Evolutionary conservation across 2,888 invertebrate genomes (phyloP).

Genomic region (Pseudococcus longispinus): DNA sequence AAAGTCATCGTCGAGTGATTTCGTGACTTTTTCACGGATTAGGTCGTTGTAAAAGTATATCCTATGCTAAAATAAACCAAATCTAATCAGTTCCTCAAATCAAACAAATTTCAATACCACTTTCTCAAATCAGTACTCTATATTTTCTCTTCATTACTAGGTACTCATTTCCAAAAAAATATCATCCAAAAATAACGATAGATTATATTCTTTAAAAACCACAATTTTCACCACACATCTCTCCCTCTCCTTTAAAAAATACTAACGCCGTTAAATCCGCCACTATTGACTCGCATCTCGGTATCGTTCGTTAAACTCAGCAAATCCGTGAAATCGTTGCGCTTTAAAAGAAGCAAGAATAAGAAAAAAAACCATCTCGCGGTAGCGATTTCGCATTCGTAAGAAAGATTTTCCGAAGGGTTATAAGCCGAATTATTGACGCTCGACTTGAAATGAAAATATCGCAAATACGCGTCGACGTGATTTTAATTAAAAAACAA

Average conservation of each 20-base stretch:
- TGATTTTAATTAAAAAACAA: constrained; percentile 25
- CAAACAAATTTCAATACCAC: no score
- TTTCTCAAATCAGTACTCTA: no score
- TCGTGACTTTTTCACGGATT: no score
- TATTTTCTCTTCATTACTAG: no score
- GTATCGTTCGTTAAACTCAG: background rate
- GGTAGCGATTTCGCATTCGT: background rate
- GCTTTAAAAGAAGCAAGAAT: background rate
- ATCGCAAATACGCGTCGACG: constrained; percentile 1
- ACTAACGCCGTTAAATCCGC: background rate
- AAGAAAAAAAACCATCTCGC: background rate
- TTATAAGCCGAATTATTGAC: constrained; percentile 12
- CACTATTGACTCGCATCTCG: background rate
- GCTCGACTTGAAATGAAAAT: constrained; percentile 29
- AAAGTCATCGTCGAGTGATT: no score
- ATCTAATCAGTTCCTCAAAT: no score
- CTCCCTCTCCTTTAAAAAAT: background rate
- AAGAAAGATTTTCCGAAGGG: constrained; percentile 15
- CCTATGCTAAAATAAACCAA: no score
- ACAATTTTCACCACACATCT: background rate
- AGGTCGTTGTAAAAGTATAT: no score
- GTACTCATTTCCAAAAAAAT: no score
- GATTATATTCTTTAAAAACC: background rate
- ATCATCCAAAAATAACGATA: background rate
- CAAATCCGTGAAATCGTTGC: background rate